Base-by-base conservation (phyloP, 2,113 vertebrate genomes). In the Sula dactylatra region DNA sequence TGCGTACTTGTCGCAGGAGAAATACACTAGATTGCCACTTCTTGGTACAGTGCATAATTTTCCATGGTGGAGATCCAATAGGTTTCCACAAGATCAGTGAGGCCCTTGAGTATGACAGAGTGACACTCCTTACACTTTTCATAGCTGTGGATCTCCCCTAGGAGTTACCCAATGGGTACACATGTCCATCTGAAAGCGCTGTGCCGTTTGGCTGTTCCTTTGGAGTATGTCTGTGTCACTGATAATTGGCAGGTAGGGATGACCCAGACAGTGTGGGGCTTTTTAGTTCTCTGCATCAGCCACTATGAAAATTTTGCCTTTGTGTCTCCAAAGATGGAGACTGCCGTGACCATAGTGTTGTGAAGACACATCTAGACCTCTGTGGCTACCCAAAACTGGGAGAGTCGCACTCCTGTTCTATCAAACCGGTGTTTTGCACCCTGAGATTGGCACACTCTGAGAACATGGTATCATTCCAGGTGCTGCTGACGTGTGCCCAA, bases 381-480 rank as follows among this genome's bases (percentile, higher is more conserved):
- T 58, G 17, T 32, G 12, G 24, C 20, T 74, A 4, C 15, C 2
- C 36, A 70, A 61, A 92, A 90, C 17, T 55, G 25, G 21, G 16
- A 36, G 1, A 70, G 6, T 20, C 80, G 3, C 21, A 17, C 10
- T 31, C 5, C 44, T 54, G 7, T 5, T 45, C 32, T 45, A 36
- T 15, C 64, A 22, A 67, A 16, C 3, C 2, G 5, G 9, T 72
- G 16, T 9, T 94, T 70, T 83, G 17, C 31, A 52, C 10, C 20
- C 11, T 67, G 42, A 59, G 29, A 17, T 13, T 45, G 50, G 11
- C 55, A 86, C 42, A 55, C 7, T 59, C 32, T 14, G 24, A 83
- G 55, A 71, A 21, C 29, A 29, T 0, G 1, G 0, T 36, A 13
- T 34, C 8, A 26, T 56, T 88, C 18, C 10, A 54, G 32, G 31